Percentiles rank a stretch among this genome's conserved stretches.
Conservation (phyloP, 1,140 invertebrate species). For the Calosoma granatense region DNA sequence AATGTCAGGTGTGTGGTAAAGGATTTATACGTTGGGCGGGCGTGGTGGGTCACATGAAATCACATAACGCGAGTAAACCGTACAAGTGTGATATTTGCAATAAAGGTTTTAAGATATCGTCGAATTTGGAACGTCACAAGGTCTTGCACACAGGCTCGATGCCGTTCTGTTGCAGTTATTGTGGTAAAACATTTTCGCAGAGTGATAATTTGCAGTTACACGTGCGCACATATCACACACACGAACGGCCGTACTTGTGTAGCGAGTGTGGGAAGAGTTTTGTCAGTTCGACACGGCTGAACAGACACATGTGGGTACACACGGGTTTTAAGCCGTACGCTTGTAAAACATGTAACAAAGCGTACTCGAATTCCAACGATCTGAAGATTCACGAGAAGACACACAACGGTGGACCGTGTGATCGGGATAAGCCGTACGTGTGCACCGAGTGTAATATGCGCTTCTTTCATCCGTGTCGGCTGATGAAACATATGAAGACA, state of each 20-base stretch:
- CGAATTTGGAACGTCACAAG: constrained; percentile 24
- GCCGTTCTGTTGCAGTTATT: constrained; percentile 24
- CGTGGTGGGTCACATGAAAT: constrained; percentile 28
- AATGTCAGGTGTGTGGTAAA: constrained; percentile 13
- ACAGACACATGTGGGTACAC: constrained; percentile 30
- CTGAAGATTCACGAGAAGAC: constrained; percentile 25
- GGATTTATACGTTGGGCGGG: constrained; percentile 21
- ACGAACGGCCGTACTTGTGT: constrained; percentile 53
- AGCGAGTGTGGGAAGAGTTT: constrained; percentile 52
- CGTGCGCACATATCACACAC: constrained; percentile 45
- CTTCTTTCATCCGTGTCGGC: constrained; percentile 27
- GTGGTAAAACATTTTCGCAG: constrained; percentile 29
- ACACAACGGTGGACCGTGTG: constrained; percentile 20
- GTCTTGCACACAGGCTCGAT: constrained; percentile 19
- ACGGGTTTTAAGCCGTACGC: constrained; percentile 28
- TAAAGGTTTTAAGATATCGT: constrained; percentile 22
- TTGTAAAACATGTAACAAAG: constrained; percentile 26
- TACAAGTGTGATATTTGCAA: constrained; percentile 26
- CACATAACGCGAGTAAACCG: constrained; percentile 26
- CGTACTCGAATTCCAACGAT: constrained; percentile 28
- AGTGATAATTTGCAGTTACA: constrained; percentile 29
- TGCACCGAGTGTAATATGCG: constrained; percentile 26
- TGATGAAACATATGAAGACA: constrained; percentile 24
- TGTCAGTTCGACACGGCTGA: constrained; percentile 26
- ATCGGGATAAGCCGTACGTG: constrained; percentile 21